A percentile compares a stretch with the other conserved stretches of the same genome.
phyloP scores from a whole-genome alignment of 2,113 vertebrate species.

The Platysternon megacephalum region DNA sequence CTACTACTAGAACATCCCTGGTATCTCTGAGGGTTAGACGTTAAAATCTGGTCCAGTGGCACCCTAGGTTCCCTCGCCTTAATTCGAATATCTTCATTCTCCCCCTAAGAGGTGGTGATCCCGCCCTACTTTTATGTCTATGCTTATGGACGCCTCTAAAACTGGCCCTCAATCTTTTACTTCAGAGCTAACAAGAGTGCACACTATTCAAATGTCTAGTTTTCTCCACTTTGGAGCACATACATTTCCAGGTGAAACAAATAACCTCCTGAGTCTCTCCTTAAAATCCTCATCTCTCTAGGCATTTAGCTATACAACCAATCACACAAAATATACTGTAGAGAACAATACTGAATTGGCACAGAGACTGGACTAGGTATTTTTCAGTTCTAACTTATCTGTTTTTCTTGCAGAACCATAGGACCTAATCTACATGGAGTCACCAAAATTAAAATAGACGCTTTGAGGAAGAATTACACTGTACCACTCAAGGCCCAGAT shows the following conservation, averaged over 20 bases:
- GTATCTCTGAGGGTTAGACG: too few species aligned
- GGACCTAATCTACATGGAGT: neutral
- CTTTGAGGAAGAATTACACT: neutral
- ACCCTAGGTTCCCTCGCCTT: too few species aligned
- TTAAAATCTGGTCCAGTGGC: neutral
- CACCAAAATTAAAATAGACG: neutral
- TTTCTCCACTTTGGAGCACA: neutral
- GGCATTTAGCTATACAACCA: fast-evolving
- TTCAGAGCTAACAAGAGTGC: neutral
- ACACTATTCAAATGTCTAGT: neutral
- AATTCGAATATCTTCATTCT: neutral
- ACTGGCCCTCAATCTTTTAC: neutral
- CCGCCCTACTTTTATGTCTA: neutral
- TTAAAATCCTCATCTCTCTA: neutral
- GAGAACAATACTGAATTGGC: fast-evolving
- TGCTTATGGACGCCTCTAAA: neutral
- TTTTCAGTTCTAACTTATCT: neutral
- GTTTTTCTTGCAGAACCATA: conserved; percentile 13
- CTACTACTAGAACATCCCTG: neutral
- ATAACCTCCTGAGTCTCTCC: neutral
- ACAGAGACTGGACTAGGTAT: neutral
- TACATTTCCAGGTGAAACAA: neutral
- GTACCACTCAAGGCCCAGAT: neutral
- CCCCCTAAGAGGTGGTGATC: neutral
- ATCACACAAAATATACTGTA: neutral